These are phyloP conservation scores for Volucella inanis DNA, from an alignment of 2,888 invertebrate genomes.

Conservation along the genomic window DNA sequence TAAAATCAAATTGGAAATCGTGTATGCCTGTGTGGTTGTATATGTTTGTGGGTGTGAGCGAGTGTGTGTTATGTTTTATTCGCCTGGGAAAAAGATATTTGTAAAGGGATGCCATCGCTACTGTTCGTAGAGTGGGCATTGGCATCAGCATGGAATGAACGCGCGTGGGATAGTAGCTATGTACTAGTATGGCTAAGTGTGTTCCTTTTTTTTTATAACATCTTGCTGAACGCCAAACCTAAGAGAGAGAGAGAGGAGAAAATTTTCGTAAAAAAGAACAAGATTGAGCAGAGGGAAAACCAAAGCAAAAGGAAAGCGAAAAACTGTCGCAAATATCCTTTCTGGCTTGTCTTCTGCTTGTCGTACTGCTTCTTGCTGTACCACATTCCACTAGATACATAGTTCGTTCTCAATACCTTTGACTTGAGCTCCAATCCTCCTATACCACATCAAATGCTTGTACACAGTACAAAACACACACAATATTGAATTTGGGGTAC, in stretches of 20 bases:
- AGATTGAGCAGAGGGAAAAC: background rate
- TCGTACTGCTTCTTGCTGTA: constrained; percentile 46
- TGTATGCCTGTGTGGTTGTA: background rate
- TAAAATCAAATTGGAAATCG: constrained; percentile 34
- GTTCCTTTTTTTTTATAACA: constrained; percentile 14
- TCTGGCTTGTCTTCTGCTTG: constrained; percentile 45
- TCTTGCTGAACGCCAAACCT: constrained; percentile 7
- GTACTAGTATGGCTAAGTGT: constrained; percentile 1
- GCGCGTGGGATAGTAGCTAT: constrained; percentile 60
- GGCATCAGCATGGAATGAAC: background rate
- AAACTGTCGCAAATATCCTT: constrained; percentile 69
- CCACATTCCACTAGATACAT: constrained; percentile 62
- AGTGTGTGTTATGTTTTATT: constrained; percentile 40
- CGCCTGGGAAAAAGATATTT: constrained; percentile 60
- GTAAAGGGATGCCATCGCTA: constrained; percentile 17
- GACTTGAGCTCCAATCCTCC: background rate
- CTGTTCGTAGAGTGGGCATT: background rate
- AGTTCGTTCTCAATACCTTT: constrained; percentile 52
- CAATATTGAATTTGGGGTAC: constrained; percentile 63
- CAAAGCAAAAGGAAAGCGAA: constrained; percentile 22
- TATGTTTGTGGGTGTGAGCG: constrained; percentile 22
- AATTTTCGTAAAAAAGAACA: constrained; percentile 20
- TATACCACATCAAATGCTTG: constrained; percentile 70
- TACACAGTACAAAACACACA: constrained; percentile 51
- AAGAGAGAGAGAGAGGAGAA: constrained; percentile 20